Percentiles rank a stretch among this genome's conserved stretches.
phyloP scores from a whole-genome alignment of 2,797 vertebrate genomes.

The Lates japonicus region DNA sequence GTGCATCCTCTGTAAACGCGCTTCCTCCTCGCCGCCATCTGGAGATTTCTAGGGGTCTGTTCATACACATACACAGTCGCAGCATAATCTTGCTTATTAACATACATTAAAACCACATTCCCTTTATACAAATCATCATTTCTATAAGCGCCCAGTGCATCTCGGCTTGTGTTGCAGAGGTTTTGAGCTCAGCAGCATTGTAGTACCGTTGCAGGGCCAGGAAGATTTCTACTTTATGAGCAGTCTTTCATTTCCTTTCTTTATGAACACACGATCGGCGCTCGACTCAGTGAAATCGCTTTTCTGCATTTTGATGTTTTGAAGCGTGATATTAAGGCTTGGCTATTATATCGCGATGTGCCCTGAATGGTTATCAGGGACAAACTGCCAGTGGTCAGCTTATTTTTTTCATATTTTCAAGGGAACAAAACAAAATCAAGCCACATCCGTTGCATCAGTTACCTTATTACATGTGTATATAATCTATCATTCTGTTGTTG shows the following conservation, averaged over 20 bases:
- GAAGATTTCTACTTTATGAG: slow-evolving; percentile 31
- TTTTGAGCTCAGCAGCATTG: slow-evolving; percentile 68
- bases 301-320: slow-evolving; percentile 27
- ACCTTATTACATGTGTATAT: neutral
- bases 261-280: slow-evolving; percentile 28
- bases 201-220: slow-evolving; percentile 54
- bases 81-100: slow-evolving; percentile 59
- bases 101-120: slow-evolving; percentile 64
- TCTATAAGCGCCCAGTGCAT: slow-evolving; percentile 45
- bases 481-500: neutral
- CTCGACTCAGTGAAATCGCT: slow-evolving; percentile 31
- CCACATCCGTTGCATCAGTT: neutral
- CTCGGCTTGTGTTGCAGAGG: slow-evolving; percentile 56
- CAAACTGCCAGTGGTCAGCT: neutral
- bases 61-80: slow-evolving; percentile 19
- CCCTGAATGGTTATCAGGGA: neutral
- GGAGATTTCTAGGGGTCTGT: slow-evolving; percentile 57
- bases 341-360: neutral
- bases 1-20: slow-evolving; percentile 58
- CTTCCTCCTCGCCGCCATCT: slow-evolving; percentile 76
- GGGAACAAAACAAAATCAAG: neutral
- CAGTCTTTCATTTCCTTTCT: slow-evolving; percentile 39
- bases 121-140: slow-evolving; percentile 67
- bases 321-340: neutral
- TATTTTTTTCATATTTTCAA: neutral